Conservation (phyloP, 1,140 invertebrate species). For the Caenorhabditis remanei region DNA sequence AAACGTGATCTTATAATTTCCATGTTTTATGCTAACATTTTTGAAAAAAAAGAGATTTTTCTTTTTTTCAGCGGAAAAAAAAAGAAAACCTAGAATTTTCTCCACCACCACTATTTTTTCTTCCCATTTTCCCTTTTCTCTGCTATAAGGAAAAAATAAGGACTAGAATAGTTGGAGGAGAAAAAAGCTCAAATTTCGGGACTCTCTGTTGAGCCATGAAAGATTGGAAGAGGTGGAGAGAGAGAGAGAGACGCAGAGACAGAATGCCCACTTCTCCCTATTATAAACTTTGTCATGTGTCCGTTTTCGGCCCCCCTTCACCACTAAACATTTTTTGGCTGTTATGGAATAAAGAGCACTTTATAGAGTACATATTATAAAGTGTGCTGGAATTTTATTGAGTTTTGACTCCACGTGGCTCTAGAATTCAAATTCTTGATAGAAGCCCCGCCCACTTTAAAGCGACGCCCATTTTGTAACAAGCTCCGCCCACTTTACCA, state of each 20-base stretch:
- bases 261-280: not conserved
- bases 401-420: too few relatives aligned
- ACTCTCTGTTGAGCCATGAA: conserved; percentile 50
- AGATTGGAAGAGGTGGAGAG: conserved; percentile 4
- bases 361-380: too few relatives aligned
- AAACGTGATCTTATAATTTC: too few relatives aligned
- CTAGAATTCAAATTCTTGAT: too few relatives aligned
- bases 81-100: too few relatives aligned
- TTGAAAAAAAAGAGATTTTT: too few relatives aligned
- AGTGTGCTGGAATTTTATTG: too few relatives aligned
- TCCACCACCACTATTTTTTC: not conserved
- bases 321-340: not conserved
- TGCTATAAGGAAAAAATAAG: not conserved
- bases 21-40: too few relatives aligned
- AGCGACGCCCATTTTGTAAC: too few relatives aligned
- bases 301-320: not conserved
- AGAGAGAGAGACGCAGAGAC: not conserved
- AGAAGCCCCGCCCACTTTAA: too few relatives aligned
- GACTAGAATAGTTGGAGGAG: not conserved
- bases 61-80: too few relatives aligned
- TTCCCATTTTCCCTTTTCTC: not conserved
- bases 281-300: conserved; percentile 56
- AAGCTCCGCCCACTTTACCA: too few relatives aligned
- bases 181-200: conserved; percentile 45
- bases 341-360: not conserved